Percentiles rank a stretch among this genome's conserved stretches.
Evolutionary conservation across 1,140 invertebrate species (phyloP).

Genomic region (Bombus sylvicola): DNA sequence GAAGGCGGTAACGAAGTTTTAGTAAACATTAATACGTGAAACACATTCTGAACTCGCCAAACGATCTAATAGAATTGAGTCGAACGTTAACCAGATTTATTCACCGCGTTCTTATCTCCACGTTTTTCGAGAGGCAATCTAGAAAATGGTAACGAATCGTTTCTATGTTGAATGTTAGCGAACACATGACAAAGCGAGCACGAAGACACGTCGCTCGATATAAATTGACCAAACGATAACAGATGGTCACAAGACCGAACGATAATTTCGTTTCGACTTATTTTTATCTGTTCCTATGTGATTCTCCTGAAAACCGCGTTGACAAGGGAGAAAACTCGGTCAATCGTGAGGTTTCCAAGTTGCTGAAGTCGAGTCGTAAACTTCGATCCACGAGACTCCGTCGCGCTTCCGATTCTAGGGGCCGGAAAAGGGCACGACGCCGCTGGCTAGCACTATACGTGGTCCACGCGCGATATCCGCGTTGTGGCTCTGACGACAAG

Average conservation of each 20-base stretch:
- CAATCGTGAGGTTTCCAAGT: background rate
- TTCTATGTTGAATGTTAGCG: background rate
- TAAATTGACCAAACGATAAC: slow-evolving; percentile 17
- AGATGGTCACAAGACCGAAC: slow-evolving; percentile 23
- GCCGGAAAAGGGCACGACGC: slow-evolving; percentile 4
- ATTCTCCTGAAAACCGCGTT: background rate
- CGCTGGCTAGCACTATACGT: background rate
- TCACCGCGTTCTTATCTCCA: background rate
- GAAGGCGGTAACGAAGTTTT: background rate
- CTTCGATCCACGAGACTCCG: too few relatives aligned
- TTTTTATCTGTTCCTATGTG: slow-evolving; percentile 26
- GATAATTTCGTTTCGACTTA: slow-evolving; percentile 20
- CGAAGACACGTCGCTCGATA: background rate
- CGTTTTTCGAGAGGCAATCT: background rate
- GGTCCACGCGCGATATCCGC: slow-evolving; percentile 52
- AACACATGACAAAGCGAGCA: background rate
- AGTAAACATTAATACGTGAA: background rate
- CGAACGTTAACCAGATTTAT: background rate
- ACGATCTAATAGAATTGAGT: too few relatives aligned
- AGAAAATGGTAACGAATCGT: background rate
- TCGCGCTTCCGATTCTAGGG: background rate
- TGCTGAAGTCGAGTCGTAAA: too few relatives aligned
- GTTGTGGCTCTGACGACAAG: slow-evolving; percentile 51
- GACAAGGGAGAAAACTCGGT: background rate
- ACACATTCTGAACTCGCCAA: background rate